These are phyloP conservation scores for Noturus placidus DNA, from an alignment of 2,113 vertebrate genomes.

Conservation along the genomic window DNA sequence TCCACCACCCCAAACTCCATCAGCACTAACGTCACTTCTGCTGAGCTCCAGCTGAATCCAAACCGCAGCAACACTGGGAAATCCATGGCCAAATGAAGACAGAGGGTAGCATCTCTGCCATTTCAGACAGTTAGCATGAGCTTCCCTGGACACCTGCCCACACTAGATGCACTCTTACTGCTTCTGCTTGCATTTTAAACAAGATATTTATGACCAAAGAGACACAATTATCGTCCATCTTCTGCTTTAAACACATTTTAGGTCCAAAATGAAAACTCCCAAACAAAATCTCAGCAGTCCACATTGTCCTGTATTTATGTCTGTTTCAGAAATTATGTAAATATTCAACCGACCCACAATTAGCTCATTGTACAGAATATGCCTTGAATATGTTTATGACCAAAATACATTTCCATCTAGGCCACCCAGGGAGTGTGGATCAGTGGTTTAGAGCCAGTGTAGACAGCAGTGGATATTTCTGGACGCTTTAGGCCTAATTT, in stretches of 20 bases:
- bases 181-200: slow-evolving; percentile 7
- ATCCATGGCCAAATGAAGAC: slow-evolving; percentile 43
- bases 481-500: slow-evolving; percentile 26
- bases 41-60: slow-evolving; percentile 29
- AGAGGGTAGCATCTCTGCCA: slow-evolving; percentile 45
- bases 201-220: slow-evolving; percentile 2
- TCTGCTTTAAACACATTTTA: background rate
- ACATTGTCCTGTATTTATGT: background rate
- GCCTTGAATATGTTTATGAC: background rate
- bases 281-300: background rate
- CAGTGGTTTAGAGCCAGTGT: slow-evolving; percentile 14
- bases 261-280: background rate
- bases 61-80: slow-evolving; percentile 25
- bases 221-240: background rate
- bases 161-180: slow-evolving; percentile 11
- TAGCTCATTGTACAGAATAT: slow-evolving; percentile 1
- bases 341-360: slow-evolving; percentile 12
- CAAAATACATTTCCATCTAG: slow-evolving; percentile 37
- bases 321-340: background rate
- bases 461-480: slow-evolving; percentile 35
- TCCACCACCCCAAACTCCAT: slow-evolving; percentile 15
- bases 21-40: slow-evolving; percentile 29
- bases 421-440: slow-evolving; percentile 41
- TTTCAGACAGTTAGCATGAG: slow-evolving; percentile 44
- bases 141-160: slow-evolving; percentile 40